phyloP scores from a whole-genome alignment of 1,140 invertebrate genomes.

The Gonatopus flavifemur region DNA sequence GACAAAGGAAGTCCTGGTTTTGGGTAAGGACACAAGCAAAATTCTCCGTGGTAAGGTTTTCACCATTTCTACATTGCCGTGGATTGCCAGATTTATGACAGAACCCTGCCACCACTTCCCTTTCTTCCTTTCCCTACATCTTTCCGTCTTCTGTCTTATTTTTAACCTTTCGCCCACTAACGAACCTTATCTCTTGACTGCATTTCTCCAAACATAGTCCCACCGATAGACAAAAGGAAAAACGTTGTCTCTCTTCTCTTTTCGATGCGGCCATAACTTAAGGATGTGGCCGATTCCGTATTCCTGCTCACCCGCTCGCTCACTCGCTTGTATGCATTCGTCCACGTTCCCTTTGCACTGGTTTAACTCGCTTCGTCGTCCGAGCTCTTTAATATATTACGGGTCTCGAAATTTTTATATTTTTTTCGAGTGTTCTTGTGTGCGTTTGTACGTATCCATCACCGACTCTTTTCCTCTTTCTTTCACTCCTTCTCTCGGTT shows the following conservation, averaged over 20 bases:
- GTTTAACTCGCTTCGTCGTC: slow-evolving; percentile 12
- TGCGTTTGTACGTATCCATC: no score
- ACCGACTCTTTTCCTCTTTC: no score
- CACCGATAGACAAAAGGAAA: slow-evolving; percentile 36
- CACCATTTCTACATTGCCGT: no score
- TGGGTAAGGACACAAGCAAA: no score
- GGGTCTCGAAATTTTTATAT: slow-evolving; percentile 31
- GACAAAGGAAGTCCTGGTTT: no score
- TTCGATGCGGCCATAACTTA: slow-evolving; percentile 31
- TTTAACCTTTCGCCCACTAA: slow-evolving; percentile 59
- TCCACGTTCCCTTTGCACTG: slow-evolving; percentile 21
- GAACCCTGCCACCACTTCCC: slow-evolving; percentile 18
- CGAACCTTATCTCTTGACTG: slow-evolving; percentile 51
- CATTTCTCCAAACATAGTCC: slow-evolving; percentile 33
- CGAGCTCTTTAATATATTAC: slow-evolving; percentile 16
- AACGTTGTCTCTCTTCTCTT: slow-evolving; percentile 6
- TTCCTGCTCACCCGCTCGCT: slow-evolving; percentile 15
- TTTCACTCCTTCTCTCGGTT: background rate
- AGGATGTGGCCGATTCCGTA: slow-evolving; percentile 26
- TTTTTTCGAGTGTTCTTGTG: no score
- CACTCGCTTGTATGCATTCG: no score
- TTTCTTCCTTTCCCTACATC: slow-evolving; percentile 13
- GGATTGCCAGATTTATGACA: no score
- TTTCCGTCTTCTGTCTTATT: slow-evolving; percentile 41
- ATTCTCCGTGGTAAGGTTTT: no score